A percentile compares a stretch with the other conserved stretches of the same genome.
These are phyloP conservation scores for Laupala kohalensis DNA, from an alignment of 1,140 invertebrate genomes.

Conservation along the genomic window DNA sequence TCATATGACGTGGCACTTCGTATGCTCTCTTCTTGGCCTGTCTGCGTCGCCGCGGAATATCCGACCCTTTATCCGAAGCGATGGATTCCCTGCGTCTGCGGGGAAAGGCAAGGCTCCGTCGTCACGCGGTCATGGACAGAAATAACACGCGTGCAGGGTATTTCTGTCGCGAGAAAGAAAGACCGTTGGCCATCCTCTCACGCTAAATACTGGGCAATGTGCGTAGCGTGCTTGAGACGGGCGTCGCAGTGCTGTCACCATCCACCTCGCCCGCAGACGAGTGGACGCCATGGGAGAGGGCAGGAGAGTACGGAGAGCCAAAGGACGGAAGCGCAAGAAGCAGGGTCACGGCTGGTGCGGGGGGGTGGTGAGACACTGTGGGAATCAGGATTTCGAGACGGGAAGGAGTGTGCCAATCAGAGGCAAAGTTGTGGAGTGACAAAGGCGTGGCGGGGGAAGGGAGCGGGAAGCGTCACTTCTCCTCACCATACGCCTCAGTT, in stretches of 20 bases:
- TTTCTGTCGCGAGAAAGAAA: not conserved
- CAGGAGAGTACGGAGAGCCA: too few relatives aligned
- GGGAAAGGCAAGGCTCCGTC: not conserved
- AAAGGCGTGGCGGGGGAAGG: too few relatives aligned
- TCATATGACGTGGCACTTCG: too few relatives aligned
- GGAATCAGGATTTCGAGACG: not conserved
- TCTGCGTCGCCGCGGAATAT: too few relatives aligned
- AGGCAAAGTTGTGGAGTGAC: too few relatives aligned
- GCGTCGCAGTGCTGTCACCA: not conserved
- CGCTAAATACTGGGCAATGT: not conserved
- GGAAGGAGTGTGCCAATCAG: too few relatives aligned
- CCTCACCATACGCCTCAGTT: too few relatives aligned
- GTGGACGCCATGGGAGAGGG: not conserved
- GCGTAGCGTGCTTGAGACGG: not conserved
- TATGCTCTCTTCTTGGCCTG: too few relatives aligned
- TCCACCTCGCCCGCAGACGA: not conserved
- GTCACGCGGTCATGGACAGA: not conserved
- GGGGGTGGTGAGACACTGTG: not conserved
- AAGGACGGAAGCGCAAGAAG: too few relatives aligned
- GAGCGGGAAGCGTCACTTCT: too few relatives aligned
- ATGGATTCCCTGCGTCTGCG: not conserved
- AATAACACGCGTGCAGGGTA: not conserved
- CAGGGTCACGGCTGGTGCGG: too few relatives aligned
- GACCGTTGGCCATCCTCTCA: not conserved
- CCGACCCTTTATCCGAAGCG: not conserved